Evolutionary conservation across 2,888 invertebrate species (phyloP), one percentile per base, ranked within the genome.

Genomic region (Stratiomys singularior): DNA sequence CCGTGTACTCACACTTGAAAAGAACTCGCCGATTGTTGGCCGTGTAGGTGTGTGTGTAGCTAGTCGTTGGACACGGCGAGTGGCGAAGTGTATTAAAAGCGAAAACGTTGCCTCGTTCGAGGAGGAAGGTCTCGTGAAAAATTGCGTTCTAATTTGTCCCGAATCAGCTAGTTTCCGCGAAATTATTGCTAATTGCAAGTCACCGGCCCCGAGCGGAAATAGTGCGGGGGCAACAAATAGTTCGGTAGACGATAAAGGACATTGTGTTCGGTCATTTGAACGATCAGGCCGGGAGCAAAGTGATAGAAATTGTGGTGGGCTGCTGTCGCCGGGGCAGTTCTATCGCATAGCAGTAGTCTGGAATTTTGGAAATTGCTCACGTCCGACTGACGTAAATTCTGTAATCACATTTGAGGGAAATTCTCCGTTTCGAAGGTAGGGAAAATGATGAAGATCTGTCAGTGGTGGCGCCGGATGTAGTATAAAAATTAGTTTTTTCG

Each of bases 81-180:
- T 77, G 76, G 78, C 78, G 78, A 77, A 77, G 76, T 72, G 63
- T 47, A 66, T 56, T 37, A 58, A 74, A 74, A 47, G 21, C 37
- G 58, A 78, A 76, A 76, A 72, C 74, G 76, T 72, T 76, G 72
- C 76, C 74, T 64, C 72, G 66, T 63, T 30, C 25, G 37, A 66
- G 66, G 15, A 25, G 66, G 47, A 63, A 74, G 56, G 63, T 78
- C 47, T 64, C 76, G 78, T 78, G 76, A 78, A 76, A 79, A 79
- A 79, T 79, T 79, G 77, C 77, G 79, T 77, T 79, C 76, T 47
- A 79, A 72, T 77, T 76, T 18, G 56, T 78, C 74, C 64, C 72
- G 52, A 71, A 67, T 30, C 58, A 15, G 60, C 15, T 46, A 56
- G 63, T 37, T 76, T 76, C 69, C 28, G 30, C 30, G 30, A 30